Conservation (phyloP, 2,797 vertebrate species). For the Rhinatrema bivittatum region DNA sequence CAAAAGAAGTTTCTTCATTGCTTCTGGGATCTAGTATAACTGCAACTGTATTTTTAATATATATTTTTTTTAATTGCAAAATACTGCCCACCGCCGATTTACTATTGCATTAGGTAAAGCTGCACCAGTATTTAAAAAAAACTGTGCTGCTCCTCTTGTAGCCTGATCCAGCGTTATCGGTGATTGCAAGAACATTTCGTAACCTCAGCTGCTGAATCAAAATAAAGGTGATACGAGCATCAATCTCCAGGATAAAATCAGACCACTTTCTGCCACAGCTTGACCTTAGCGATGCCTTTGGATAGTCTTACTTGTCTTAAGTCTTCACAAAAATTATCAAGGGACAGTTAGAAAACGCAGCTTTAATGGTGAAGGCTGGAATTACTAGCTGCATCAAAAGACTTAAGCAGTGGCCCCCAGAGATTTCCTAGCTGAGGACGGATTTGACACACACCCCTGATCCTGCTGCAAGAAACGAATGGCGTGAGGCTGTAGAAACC, state of each 20-base stretch:
- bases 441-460: conserved; percentile 14
- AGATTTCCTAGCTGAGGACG: conserved; percentile 15
- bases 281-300: conserved; percentile 68
- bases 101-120: conserved; percentile 44
- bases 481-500: neutral
- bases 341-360: conserved; percentile 41
- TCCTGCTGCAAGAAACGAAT: conserved; percentile 4
- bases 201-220: conserved; percentile 52
- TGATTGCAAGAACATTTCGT: conserved; percentile 56
- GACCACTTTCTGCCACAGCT: conserved; percentile 40
- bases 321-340: conserved; percentile 53
- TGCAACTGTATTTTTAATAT: conserved; percentile 2
- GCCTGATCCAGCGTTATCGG: conserved; percentile 52
- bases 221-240: conserved; percentile 60
- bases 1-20: conserved; percentile 5
- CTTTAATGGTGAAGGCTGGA: conserved; percentile 41
- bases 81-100: conserved; percentile 43
- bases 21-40: conserved; percentile 6
- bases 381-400: conserved; percentile 42
- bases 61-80: conserved; percentile 34
- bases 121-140: conserved; percentile 43
- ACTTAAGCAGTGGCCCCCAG: conserved; percentile 5
- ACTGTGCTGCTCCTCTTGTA: conserved; percentile 28
- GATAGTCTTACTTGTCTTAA: conserved; percentile 50
- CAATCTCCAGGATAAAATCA: conserved; percentile 73